Evolutionary conservation across 1,140 invertebrate genomes (phyloP).

Genomic region (Aphaenogaster rudis): DNA sequence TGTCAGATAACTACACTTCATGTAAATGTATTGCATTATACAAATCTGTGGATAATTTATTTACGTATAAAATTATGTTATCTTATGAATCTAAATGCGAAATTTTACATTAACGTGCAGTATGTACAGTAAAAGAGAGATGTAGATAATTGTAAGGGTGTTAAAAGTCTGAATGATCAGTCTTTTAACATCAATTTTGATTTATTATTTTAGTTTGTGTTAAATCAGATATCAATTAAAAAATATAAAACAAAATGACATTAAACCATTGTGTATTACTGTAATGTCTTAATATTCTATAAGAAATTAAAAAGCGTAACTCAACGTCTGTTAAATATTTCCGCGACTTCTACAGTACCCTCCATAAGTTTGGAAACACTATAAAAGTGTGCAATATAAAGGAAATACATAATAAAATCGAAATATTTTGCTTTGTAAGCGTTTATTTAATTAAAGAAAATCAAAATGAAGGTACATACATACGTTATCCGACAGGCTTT

Average conservation of each 20-base stretch:
- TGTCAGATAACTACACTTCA: slow-evolving; percentile 27
- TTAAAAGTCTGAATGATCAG: neutral
- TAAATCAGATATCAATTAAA: neutral
- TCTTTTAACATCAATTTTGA: neutral
- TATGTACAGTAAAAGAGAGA: neutral
- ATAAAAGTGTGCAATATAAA: too few relatives aligned
- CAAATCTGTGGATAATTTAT: neutral
- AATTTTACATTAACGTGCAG: slow-evolving; percentile 1
- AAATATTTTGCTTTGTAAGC: too few relatives aligned
- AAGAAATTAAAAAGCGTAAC: neutral
- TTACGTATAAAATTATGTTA: slow-evolving; percentile 22
- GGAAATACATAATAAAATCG: too few relatives aligned
- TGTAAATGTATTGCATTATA: slow-evolving; percentile 32
- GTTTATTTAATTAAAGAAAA: too few relatives aligned
- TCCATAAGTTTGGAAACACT: too few relatives aligned
- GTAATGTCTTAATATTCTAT: neutral
- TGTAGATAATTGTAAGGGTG: neutral
- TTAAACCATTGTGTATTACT: neutral
- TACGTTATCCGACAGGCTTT: too few relatives aligned
- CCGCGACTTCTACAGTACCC: neutral
- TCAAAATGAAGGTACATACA: too few relatives aligned
- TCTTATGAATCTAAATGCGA: slow-evolving; percentile 5
- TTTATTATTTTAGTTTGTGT: neutral
- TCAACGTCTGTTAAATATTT: neutral
- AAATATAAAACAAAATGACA: neutral